A percentile compares a stretch with the other conserved stretches of the same genome.
Conservation (phyloP, 2,797 vertebrate species). For the Cirrhinus molitorella region DNA sequence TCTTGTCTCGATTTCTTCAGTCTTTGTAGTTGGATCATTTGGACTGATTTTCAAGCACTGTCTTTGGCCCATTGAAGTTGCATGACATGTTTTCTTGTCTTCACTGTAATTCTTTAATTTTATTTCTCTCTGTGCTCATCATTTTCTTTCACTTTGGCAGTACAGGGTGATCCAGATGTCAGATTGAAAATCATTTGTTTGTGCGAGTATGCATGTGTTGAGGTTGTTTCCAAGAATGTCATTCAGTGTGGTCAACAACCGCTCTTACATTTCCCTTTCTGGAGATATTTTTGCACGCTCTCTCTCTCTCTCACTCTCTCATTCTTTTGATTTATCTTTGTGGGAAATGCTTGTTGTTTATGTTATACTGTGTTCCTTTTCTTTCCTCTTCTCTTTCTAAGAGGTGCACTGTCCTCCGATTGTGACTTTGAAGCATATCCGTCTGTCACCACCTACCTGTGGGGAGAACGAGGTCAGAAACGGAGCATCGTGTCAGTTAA, state of each 20-base stretch:
- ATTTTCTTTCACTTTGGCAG: slow-evolving; percentile 29
- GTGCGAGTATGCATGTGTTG: slow-evolving; percentile 21
- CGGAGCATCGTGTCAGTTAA: slow-evolving; percentile 84
- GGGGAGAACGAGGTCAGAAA: slow-evolving; percentile 78
- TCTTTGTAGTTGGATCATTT: slow-evolving; percentile 38
- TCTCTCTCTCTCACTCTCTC: slow-evolving; percentile 5
- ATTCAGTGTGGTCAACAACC: slow-evolving; percentile 45
- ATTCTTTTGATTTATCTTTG: slow-evolving; percentile 12
- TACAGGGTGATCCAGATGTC: slow-evolving; percentile 34
- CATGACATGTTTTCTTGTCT: slow-evolving; percentile 38
- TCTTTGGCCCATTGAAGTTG: slow-evolving; percentile 23
- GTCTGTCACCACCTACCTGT: slow-evolving; percentile 83
- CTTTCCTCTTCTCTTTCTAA: slow-evolving; percentile 60
- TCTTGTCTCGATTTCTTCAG: neutral
- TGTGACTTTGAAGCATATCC: slow-evolving; percentile 77
- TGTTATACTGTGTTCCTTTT: neutral
- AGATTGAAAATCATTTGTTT: slow-evolving; percentile 38
- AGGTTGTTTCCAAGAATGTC: slow-evolving; percentile 43
- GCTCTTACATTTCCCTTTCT: slow-evolving; percentile 41
- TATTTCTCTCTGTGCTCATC: slow-evolving; percentile 13
- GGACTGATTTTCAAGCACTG: slow-evolving; percentile 18
- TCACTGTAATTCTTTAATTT: slow-evolving; percentile 22
- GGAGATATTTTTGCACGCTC: slow-evolving; percentile 64
- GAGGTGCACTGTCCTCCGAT: slow-evolving; percentile 87
- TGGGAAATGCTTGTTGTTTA: slow-evolving; percentile 9